phyloP scores from a whole-genome alignment of 2,888 invertebrate species.

The Microplitis deprimator region DNA sequence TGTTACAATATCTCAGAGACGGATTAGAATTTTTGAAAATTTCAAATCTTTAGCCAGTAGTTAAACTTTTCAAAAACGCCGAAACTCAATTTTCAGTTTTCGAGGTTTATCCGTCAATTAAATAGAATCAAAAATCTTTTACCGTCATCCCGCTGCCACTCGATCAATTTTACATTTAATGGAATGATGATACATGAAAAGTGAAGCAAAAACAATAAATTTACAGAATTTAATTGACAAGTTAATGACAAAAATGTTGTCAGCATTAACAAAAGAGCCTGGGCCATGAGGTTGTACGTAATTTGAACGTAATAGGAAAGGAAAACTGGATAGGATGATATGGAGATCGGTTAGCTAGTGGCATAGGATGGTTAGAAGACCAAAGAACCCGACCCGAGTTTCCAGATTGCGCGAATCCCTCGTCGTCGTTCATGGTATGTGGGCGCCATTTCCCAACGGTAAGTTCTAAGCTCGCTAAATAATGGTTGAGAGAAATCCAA shows the following conservation, averaged over 20 bases:
- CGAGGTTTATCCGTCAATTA: too few relatives aligned
- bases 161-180: not conserved
- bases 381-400: conserved; percentile 61
- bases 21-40: too few relatives aligned
- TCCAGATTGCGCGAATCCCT: conserved; percentile 55
- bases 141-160: not conserved
- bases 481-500: conserved; percentile 69
- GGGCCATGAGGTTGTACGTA: conserved; percentile 56
- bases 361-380: conserved; percentile 44
- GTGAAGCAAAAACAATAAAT: conserved; percentile 1
- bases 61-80: too few relatives aligned
- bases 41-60: too few relatives aligned
- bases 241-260: conserved; percentile 44
- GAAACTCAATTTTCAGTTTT: too few relatives aligned
- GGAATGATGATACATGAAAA: not conserved
- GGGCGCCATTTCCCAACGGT: conserved; percentile 62
- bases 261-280: conserved; percentile 50
- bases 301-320: conserved; percentile 52
- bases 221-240: conserved; percentile 21
- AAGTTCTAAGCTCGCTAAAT: conserved; percentile 70
- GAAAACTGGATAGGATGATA: conserved; percentile 9
- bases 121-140: too few relatives aligned
- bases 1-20: too few relatives aligned
- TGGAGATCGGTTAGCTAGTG: conserved; percentile 29
- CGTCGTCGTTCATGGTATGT: conserved; percentile 48